These are phyloP conservation scores for Coryphaenoides rupestris DNA, from an alignment of 2,113 vertebrate species.

Conservation along the genomic window DNA sequence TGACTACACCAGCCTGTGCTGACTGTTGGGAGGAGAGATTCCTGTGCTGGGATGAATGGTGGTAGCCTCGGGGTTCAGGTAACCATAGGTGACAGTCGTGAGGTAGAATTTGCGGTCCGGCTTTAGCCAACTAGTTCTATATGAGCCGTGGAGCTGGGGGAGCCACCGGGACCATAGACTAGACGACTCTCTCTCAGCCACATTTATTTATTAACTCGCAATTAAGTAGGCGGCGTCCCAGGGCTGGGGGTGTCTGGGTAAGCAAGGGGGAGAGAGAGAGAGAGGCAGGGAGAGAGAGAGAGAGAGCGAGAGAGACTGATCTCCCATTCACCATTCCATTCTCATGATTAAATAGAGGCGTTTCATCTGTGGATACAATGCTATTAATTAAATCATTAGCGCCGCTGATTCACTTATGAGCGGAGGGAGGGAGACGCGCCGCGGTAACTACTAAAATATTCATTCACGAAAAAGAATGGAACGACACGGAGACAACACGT, in stretches of 20 bases:
- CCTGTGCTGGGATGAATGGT: too few species aligned
- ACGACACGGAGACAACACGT: slow-evolving; percentile 79
- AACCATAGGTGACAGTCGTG: too few species aligned
- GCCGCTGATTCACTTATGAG: slow-evolving; percentile 70
- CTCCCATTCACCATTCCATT: slow-evolving; percentile 66
- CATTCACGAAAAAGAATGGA: slow-evolving; percentile 68
- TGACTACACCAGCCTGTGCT: too few species aligned
- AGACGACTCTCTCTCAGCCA: slow-evolving; percentile 64
- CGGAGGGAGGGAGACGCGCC: slow-evolving; percentile 62
- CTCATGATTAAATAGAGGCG: slow-evolving; percentile 76
- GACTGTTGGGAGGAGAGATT: too few species aligned
- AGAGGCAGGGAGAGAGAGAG: too few species aligned
- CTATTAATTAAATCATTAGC: slow-evolving; percentile 82
- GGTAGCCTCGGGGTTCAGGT: too few species aligned
- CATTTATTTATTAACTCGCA: slow-evolving; percentile 78
- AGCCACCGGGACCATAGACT: slow-evolving; percentile 64
- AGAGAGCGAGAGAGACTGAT: slow-evolving; percentile 43
- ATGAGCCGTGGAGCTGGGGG: slow-evolving; percentile 44
- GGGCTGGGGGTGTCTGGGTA: slow-evolving; percentile 61
- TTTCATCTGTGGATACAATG: slow-evolving; percentile 79
- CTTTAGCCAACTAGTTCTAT: too few species aligned
- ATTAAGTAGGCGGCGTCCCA: slow-evolving; percentile 70
- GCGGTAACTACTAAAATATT: slow-evolving; percentile 79
- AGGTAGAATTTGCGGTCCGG: too few species aligned
- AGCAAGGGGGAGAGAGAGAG: slow-evolving; percentile 33